Evolutionary conservation across 2,797 vertebrate species (phyloP), one percentile per base, ranked within the genome.

Genomic region (Rhinogobio ventralis): DNA sequence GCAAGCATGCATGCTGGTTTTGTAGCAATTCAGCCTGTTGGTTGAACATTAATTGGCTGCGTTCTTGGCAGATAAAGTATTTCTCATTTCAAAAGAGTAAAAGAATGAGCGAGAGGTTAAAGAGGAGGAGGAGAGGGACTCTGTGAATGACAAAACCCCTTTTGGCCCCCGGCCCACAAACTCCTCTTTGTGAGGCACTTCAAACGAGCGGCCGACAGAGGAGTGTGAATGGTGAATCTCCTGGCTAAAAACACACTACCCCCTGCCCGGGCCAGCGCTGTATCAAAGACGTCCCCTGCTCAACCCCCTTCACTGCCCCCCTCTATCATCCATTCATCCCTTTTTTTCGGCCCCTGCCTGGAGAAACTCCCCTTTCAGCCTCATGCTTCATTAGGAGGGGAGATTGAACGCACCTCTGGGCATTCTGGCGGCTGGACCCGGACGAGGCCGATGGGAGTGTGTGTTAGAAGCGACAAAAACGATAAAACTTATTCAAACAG

Each of bases 91-190:
- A 76, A 81, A 86, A 84, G 76, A 79, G 76, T 9, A 5, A 69
- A 74, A 87, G 86, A 62, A 80, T 62, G 55, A 64, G 36, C 20
- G 51, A 69, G 77, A 62, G 78, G 67, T 64, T 66, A 81, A 86
- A 36, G 62, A 73, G 25, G 57, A 80, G 68, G 51, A 83, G 81
- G 81, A 79, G 76, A 57, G 53, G 73, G 88, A 91, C 89, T 90
- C 91, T 91, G 89, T 93, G 92, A 94, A 93, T 93, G 91, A 93
- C 90, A 92, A 92, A 91, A 90, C 90, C 91, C 90, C 91, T 85
- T 82, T 87, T 93, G 92, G 92, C 90, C 83, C 88, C 90, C 74
- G 84, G 91, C 93, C 86, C 78, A 83, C 92, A 94, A 94, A 94
- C 90, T 92, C 90, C 86, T 88, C 92, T 93, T 92, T 93, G 92